Evolutionary conservation across 2,888 invertebrate species (phyloP).

Genomic region (Phyllotreta striolata): DNA sequence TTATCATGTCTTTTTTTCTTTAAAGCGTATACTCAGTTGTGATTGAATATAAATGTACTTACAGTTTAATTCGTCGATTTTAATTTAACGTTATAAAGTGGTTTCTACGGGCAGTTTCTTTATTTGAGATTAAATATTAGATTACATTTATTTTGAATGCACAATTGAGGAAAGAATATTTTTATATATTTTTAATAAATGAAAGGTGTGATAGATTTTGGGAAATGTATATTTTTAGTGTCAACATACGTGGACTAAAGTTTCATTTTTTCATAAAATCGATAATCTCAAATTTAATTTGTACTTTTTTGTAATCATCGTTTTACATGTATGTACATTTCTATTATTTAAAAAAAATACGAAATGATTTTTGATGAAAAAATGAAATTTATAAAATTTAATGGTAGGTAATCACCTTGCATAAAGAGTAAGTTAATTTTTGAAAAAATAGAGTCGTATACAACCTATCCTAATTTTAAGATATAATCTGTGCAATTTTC

Average conservation of each 20-base stretch:
- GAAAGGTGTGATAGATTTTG: slow-evolving; percentile 21
- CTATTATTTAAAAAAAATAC: no score
- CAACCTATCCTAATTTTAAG: background rate
- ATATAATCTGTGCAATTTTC: slow-evolving; percentile 19
- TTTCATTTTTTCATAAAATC: slow-evolving; percentile 1
- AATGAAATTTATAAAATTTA: no score
- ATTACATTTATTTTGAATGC: background rate
- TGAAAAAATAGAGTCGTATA: slow-evolving; percentile 6
- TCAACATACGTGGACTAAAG: background rate
- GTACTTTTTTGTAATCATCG: background rate
- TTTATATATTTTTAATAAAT: slow-evolving; percentile 2
- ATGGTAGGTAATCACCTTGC: background rate
- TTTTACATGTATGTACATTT: no score
- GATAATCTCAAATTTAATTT: background rate
- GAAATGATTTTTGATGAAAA: no score
- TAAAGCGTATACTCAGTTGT: background rate
- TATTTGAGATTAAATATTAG: background rate
- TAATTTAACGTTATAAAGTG: background rate
- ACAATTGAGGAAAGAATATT: slow-evolving; percentile 6
- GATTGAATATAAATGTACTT: slow-evolving; percentile 7
- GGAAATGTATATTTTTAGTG: slow-evolving; percentile 7
- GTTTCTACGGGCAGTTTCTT: background rate
- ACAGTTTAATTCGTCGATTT: background rate
- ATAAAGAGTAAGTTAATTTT: slow-evolving; percentile 2
- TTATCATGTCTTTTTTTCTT: slow-evolving; percentile 22